Evolutionary conservation across 2,797 vertebrate species (phyloP).

Genomic region (Gastrophryne carolinensis): DNA sequence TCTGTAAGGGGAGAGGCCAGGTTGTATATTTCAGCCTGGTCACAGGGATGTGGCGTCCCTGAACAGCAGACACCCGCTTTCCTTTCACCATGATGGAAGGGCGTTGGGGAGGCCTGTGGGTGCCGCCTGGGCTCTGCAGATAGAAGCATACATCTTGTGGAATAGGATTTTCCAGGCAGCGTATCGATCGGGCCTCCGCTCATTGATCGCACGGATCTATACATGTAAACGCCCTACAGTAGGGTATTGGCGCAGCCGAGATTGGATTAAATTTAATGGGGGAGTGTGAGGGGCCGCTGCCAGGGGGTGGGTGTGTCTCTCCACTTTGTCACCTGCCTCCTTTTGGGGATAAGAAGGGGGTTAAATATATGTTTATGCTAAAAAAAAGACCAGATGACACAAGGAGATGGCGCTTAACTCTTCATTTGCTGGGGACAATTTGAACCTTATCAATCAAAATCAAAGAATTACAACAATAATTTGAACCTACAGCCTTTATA

Average conservation of each 20-base stretch:
- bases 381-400: not conserved
- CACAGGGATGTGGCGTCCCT: too few species aligned
- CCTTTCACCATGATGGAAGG: too few species aligned
- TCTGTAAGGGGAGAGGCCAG: too few species aligned
- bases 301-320: not conserved
- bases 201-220: conserved; percentile 39
- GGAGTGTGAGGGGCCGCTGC: not conserved
- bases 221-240: conserved; percentile 46
- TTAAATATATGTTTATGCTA: too few species aligned
- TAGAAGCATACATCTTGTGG: conserved; percentile 8
- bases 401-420: not conserved
- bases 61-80: too few species aligned
- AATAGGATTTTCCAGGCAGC: conserved; percentile 38
- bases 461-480: too few species aligned
- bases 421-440: too few species aligned
- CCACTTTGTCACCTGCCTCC: not conserved
- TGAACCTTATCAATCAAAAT: too few species aligned
- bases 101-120: too few species aligned
- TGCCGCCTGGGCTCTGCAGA: not conserved
- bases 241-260: conserved; percentile 25
- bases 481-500: too few species aligned
- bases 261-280: conserved; percentile 16
- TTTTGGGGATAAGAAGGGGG: not conserved
- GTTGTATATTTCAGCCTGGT: too few species aligned
- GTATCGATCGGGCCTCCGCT: conserved; percentile 40